Evolutionary conservation across 1,140 invertebrate species (phyloP).

Genomic region (Aphaenogaster rudis): DNA sequence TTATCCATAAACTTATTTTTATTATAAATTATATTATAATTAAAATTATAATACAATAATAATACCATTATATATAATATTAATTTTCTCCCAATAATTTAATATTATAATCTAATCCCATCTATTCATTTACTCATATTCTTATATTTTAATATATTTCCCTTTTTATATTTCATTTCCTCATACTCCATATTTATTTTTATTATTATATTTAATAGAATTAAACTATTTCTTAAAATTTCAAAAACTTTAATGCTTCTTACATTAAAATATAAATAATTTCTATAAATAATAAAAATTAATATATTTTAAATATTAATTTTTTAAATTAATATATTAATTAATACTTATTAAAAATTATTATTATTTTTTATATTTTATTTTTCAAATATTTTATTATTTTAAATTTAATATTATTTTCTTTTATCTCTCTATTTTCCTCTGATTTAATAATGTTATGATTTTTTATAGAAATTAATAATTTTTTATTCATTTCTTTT

Average conservation of each 20-base stretch:
- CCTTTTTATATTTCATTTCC: too few relatives aligned
- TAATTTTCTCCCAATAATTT: too few relatives aligned
- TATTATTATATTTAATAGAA: conserved; percentile 21
- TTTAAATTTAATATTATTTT: not conserved
- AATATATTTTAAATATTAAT: not conserved
- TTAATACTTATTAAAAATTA: not conserved
- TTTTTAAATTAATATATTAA: not conserved
- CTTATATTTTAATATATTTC: too few relatives aligned
- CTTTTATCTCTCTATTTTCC: not conserved
- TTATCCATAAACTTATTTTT: too few relatives aligned
- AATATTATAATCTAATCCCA: too few relatives aligned
- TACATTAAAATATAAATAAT: not conserved
- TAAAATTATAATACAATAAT: too few relatives aligned
- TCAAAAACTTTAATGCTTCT: conserved; percentile 32
- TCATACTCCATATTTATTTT: too few relatives aligned
- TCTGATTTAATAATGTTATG: not conserved
- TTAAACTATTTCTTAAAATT: not conserved
- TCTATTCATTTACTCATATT: too few relatives aligned
- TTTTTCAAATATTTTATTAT: not conserved
- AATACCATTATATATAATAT: too few relatives aligned
- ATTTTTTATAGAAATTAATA: conserved; percentile 28
- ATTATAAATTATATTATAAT: too few relatives aligned
- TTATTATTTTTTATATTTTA: too few relatives aligned
- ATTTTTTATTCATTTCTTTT: not conserved
- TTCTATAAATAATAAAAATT: not conserved